Percentiles rank a stretch among this genome's conserved stretches.
phyloP scores from a whole-genome alignment of 2,113 vertebrate species.

The Chamaetylas fuelleborni region DNA sequence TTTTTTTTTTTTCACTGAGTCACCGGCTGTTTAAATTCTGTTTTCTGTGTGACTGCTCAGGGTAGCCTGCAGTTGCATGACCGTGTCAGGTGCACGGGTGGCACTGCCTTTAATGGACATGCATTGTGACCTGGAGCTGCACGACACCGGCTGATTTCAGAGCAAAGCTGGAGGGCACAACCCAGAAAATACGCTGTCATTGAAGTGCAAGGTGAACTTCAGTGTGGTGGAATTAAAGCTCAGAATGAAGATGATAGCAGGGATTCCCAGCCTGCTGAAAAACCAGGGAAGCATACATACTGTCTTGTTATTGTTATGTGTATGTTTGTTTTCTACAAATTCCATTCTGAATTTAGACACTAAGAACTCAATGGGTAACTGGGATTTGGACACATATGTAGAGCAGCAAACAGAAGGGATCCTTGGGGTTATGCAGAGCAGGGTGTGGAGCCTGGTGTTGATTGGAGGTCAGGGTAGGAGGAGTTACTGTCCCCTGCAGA shows the following conservation, averaged over 20 bases:
- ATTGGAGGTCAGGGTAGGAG: neutral
- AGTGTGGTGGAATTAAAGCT: neutral
- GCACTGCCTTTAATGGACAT: neutral
- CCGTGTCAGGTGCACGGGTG: neutral
- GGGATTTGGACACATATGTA: fast-evolving
- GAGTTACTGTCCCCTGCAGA: neutral
- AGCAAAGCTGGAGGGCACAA: neutral
- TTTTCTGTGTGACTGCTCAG: neutral
- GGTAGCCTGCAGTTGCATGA: neutral
- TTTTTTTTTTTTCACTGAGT: neutral
- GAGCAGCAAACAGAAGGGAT: neutral
- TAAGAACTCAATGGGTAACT: fast-evolving
- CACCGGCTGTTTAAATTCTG: neutral
- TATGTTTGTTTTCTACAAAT: neutral
- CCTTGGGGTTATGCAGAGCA: neutral
- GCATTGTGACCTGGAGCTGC: neutral
- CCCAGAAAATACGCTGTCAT: neutral
- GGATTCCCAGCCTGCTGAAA: neutral
- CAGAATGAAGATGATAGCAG: neutral
- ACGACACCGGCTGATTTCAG: neutral
- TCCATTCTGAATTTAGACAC: neutral
- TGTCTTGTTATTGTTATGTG: neutral
- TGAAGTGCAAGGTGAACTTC: neutral
- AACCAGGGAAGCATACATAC: neutral
- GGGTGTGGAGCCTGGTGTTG: neutral